These are phyloP conservation scores for Myioborus melanocephalus DNA, from an alignment of 2,797 vertebrate genomes.

Conservation along the genomic window DNA sequence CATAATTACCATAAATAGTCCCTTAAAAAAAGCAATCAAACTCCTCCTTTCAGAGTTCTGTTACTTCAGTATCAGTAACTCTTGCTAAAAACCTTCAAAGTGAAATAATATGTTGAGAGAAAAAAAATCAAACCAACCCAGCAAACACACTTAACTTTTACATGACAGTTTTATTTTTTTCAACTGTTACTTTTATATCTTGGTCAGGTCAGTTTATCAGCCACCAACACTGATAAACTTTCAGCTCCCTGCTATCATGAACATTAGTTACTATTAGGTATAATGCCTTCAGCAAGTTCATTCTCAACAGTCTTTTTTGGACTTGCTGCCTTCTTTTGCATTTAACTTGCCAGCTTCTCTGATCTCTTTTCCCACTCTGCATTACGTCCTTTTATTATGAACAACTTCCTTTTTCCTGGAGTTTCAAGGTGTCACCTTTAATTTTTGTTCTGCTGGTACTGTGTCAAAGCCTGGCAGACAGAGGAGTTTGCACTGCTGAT, in stretches of 20 bases:
- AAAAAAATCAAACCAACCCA: accelerated
- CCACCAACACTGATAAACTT: neutral
- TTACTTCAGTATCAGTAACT: neutral
- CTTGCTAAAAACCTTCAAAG: neutral
- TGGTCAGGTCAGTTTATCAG: neutral
- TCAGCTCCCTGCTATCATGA: neutral
- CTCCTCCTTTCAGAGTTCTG: neutral
- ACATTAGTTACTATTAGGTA: neutral
- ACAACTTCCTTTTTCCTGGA: neutral
- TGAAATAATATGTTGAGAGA: neutral
- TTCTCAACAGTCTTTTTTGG: neutral
- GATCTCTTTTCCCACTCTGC: neutral
- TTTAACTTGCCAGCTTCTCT: neutral
- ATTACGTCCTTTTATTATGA: neutral
- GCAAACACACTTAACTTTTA: neutral
- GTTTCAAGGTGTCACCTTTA: neutral
- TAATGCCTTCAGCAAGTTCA: neutral
- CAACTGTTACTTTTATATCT: neutral
- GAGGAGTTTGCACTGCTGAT: neutral
- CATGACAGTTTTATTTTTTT: neutral
- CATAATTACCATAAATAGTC: neutral
- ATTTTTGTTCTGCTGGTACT: neutral
- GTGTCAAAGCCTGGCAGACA: neutral
- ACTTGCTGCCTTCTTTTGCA: neutral
- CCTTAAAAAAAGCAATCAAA: neutral